Conservation (phyloP, 2,113 vertebrate species). For the Pangasianodon hypophthalmus region DNA sequence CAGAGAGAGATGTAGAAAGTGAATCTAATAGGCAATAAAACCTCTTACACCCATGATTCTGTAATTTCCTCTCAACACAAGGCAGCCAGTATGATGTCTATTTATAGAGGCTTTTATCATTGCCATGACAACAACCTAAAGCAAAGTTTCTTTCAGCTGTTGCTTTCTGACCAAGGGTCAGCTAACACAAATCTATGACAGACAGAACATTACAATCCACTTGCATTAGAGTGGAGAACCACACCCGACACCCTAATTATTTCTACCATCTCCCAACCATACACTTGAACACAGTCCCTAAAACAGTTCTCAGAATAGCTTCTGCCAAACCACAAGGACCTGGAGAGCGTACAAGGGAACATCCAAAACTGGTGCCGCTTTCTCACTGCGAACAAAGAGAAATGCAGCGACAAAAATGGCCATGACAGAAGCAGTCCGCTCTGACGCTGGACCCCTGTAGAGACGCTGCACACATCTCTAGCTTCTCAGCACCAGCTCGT, state of each 20-base stretch:
- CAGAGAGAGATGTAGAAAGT: not conserved
- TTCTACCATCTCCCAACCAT: not conserved
- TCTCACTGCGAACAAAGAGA: conserved; percentile 44
- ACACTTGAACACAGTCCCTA: not conserved
- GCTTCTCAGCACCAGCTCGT: conserved; percentile 37
- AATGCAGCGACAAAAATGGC: conserved; percentile 51
- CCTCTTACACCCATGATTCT: conserved; percentile 42
- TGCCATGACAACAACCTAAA: conserved; percentile 51
- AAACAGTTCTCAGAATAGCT: conserved; percentile 27
- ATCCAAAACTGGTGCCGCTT: conserved; percentile 23
- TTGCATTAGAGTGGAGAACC: conserved; percentile 16
- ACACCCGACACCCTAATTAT: conserved; percentile 15
- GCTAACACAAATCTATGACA: conserved; percentile 12
- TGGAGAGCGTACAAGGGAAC: conserved; percentile 19
- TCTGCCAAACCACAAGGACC: not conserved
- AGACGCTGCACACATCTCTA: conserved; percentile 25
- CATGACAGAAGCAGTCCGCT: conserved; percentile 52
- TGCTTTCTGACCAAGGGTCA: conserved; percentile 34
- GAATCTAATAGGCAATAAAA: conserved; percentile 20
- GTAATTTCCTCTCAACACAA: conserved; percentile 44
- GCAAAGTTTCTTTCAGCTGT: conserved; percentile 50
- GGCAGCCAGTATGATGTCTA: conserved; percentile 50
- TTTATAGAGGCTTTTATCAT: conserved; percentile 54
- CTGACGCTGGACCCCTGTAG: conserved; percentile 53
- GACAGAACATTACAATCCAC: conserved; percentile 9